Evolutionary conservation across 2,888 invertebrate species (phyloP), one percentile per base, ranked within the genome.

Genomic region (Rhagonycha lutea): DNA sequence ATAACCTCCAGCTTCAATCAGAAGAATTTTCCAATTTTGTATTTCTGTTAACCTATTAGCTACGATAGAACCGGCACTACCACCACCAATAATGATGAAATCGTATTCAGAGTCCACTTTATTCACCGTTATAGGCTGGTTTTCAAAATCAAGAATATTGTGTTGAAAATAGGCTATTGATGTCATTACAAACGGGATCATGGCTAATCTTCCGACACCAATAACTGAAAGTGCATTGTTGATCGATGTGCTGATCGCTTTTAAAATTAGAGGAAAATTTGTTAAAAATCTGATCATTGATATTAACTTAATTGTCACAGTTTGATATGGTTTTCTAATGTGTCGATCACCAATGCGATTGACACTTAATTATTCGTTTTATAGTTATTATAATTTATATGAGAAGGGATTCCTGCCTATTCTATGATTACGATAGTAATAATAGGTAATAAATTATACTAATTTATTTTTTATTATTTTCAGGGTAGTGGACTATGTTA

Each of bases 1-100:
- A 80, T 95, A 95, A 0, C 95, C 96, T 10, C 96, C 96, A 0
- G 96, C 96, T 86, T 96, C 96, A 65, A 96, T 83, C 11, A 96
- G 86, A 68, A 96, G 87, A 0, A 96, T 93, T 83, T 91, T 94
- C 95, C 95, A 96, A 8, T 92, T 90, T 4, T 92, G 90, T 18
- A 94, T 89, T 85, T 96, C 96, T 0, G 95, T 91, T 1, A 96
- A 87, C 61, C 97, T 89, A 79, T 95, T 96, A 0, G 95, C 96
- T 10, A 97, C 79, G 0, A 97, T 96, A 0, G 94, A 91, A 0
- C 96, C 96, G 0, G 96, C 96, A 0, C 95, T 95, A 0, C 96
- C 96, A 1, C 92, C 95, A 0, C 96, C 97, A 24, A 97, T 90
- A 14, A 96, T 90, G 0, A 96, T 89, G 80, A 96, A 98, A 85